Conservation (phyloP, 2,797 vertebrate species). For the Malurus leucopterus region DNA sequence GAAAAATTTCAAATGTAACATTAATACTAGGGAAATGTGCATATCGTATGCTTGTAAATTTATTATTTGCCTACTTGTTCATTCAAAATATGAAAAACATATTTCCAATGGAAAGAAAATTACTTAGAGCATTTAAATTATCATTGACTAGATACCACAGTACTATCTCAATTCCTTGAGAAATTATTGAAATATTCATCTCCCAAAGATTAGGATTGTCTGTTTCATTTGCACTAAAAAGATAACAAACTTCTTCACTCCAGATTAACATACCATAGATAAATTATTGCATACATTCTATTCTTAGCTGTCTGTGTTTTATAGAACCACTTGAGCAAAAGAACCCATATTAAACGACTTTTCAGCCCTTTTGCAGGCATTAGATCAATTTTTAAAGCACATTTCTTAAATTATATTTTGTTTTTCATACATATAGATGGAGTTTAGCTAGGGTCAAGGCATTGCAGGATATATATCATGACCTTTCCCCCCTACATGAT, state of each 20-base stretch:
- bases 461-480: background rate
- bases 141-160: background rate
- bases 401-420: slow-evolving; percentile 16
- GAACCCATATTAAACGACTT: background rate
- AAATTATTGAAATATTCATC: background rate
- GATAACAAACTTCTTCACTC: background rate
- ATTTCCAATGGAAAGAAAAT: background rate
- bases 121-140: background rate
- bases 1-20: background rate
- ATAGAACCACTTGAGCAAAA: background rate
- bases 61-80: background rate
- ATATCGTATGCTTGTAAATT: background rate
- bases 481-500: background rate
- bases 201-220: background rate
- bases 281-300: background rate
- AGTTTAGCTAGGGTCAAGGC: background rate
- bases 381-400: slow-evolving; percentile 6
- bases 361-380: background rate
- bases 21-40: background rate
- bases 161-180: background rate
- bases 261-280: background rate
- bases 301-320: background rate
- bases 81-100: background rate
- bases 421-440: slow-evolving; percentile 9
- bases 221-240: background rate